Evolutionary conservation across 2,888 invertebrate genomes (phyloP), one percentile per base, ranked within the genome.

Genomic region (Hydraecia micacea): DNA sequence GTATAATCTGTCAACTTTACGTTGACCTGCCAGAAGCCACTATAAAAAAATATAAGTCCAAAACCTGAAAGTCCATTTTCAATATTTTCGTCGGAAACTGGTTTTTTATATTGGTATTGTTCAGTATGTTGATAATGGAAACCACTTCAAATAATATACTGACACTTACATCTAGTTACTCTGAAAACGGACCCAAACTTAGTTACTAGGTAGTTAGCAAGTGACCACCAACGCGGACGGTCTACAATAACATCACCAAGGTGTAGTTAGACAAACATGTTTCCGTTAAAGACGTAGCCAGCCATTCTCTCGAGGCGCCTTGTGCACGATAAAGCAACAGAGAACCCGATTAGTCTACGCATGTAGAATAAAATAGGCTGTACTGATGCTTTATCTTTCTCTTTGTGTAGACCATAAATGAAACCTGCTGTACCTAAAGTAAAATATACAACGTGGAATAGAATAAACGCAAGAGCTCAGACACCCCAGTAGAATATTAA

Each of bases 221-320:
- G 52, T 15, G 28, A 28, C 62, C 42, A 62, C 39, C 15, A 32
- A 28, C 11, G 28, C 9, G 21, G 4, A 25, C 36, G 18, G 39
- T 67, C 52, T 82, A 62, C 18, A 67, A 79, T 62, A 82, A 79
- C 83, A 75, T 36, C 52, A 60, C 11, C 39, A 7, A 28, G 60
- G 60, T 75, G 11, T 39, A 79, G n/a, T n/a, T n/a, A n/a, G 25
- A 75, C 58, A 79, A 79, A 82, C 82, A 75, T 66, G 82, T 67
- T 82, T 74, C 58, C 25, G 42, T 36, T 60, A 67, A 79, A 79
- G 79, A 75, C 63, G 15, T 46, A 36, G 11, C 62, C 46, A 36
- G 52, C 49, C 4, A 52, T 74, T 79, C 75, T 82, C 66, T 75
- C 25, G 42, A 67, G 49, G 32, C 28, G 25, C 15, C 42, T 52